Conservation (phyloP, 2,797 vertebrate genomes). For the Takifugu rubripes region DNA sequence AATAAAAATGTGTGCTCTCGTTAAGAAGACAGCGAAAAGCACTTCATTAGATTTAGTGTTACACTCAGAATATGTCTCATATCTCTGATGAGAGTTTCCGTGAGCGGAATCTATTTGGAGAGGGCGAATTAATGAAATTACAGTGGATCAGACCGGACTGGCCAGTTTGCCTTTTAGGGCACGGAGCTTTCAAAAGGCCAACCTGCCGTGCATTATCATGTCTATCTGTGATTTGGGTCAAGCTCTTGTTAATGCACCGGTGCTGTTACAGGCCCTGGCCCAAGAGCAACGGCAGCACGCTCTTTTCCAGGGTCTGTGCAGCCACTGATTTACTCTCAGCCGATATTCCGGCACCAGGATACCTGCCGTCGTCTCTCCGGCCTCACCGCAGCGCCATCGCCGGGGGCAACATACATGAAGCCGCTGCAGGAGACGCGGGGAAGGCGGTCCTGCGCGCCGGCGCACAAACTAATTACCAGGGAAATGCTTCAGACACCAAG, state of each 20-base stretch:
- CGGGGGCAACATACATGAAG: conserved; percentile 35
- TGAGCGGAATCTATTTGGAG: background rate
- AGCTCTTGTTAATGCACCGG: conserved; percentile 61
- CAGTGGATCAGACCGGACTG: conserved; percentile 42
- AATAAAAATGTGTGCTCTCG: no score
- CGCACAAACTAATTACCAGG: conserved; percentile 46
- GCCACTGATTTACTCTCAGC: conserved; percentile 31
- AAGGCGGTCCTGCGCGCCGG: conserved; percentile 35
- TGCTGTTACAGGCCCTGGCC: conserved; percentile 45
- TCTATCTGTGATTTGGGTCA: conserved; percentile 73
- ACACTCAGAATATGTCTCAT: no score
- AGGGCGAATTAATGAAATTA: no score
- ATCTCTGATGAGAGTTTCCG: no score
- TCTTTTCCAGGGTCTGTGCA: conserved; percentile 44
- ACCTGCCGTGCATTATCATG: conserved; percentile 67
- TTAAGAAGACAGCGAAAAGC: no score
- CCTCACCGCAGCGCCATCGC: conserved; percentile 13
- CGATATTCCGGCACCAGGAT: conserved; percentile 16
- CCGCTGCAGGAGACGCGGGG: conserved; percentile 41
- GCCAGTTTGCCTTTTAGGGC: conserved; percentile 61
- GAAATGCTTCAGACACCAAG: conserved; percentile 26
- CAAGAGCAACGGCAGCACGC: conserved; percentile 47
- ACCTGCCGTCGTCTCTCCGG: conserved; percentile 36
- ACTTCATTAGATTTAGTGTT: no score
- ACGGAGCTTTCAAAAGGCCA: conserved; percentile 70